Evolutionary conservation across 1,140 invertebrate genomes (phyloP).

Genomic region (Drosophila dunni): DNA sequence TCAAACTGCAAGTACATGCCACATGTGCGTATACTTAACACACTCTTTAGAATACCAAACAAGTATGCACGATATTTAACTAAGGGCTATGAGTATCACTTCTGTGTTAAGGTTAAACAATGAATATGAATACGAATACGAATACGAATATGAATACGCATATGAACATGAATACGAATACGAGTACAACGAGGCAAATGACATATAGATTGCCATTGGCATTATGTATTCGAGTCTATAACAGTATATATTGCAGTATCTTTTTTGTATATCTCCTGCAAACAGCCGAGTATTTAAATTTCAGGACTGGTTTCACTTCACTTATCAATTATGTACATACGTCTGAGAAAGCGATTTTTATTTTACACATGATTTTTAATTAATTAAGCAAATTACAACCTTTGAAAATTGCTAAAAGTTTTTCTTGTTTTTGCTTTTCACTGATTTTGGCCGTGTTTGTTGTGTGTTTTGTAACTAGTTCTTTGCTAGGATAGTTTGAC

Average conservation of each 20-base stretch:
- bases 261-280: slow-evolving; percentile 6
- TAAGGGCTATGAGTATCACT: slow-evolving; percentile 14
- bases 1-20: slow-evolving; percentile 1
- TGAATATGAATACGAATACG: neutral
- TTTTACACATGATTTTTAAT: slow-evolving; percentile 11
- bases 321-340: slow-evolving; percentile 44
- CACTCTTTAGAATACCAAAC: slow-evolving; percentile 15
- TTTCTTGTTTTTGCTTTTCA: slow-evolving; percentile 9
- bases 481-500: slow-evolving; percentile 26
- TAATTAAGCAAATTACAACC: slow-evolving; percentile 74
- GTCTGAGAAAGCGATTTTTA: slow-evolving; percentile 15
- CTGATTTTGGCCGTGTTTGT: slow-evolving; percentile 11
- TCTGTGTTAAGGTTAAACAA: slow-evolving; percentile 9
- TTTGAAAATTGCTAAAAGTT: slow-evolving; percentile 82
- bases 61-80: slow-evolving; percentile 10
- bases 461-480: slow-evolving; percentile 4
- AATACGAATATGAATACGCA: neutral
- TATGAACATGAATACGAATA: neutral
- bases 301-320: slow-evolving; percentile 25
- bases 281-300: slow-evolving; percentile 29
- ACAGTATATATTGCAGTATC: slow-evolving; percentile 11
- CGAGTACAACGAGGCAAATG: slow-evolving; percentile 6
- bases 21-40: slow-evolving; percentile 11
- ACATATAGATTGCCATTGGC: neutral
- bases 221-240: slow-evolving; percentile 8